Evolutionary conservation across 1,140 invertebrate species (phyloP), one percentile per base, ranked within the genome.

Genomic region (Dinoponera quadriceps): DNA sequence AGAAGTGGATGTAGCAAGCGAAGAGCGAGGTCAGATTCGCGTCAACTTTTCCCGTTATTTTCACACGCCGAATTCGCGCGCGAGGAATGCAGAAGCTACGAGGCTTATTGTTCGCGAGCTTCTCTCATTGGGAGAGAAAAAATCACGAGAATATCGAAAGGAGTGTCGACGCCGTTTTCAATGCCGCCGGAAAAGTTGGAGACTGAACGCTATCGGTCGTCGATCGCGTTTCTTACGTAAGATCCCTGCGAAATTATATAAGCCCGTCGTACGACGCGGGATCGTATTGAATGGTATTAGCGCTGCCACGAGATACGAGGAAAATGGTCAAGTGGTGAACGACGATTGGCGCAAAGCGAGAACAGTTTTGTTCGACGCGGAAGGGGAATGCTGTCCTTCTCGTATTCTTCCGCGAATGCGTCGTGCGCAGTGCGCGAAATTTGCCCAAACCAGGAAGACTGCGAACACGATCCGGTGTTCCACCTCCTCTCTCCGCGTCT

Each of bases 221-320:
- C 65, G 75, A 57, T 80, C 75, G 75, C 51, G 51, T 38, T 71
- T 29, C 33, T 80, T 80, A 80, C 25, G 33, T 71, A 80, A 80
- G 75, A 80, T 13, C 1, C 22, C 33, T n/a, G 51, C 51, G 38
- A 27, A 71, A 80, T 80, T 80, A 80, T 55, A 55, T 80, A 80
- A 80, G 75, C 33, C 38, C 29, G 65, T 20, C 25, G 44, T 27
- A n/a, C 14, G 25, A n/a, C 51, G 3, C 25, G 27, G 18, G 11
- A 18, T 38, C 16, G 33, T 48, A 44, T 22, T 29, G 75, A 57
- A 69, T 57, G 33, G 62, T 54, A 55, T 66, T 77, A 66, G 16
- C 74, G 33, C 60, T 27, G 75, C 38, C 33, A 71, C n/a, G n/a
- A 57, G 75, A 54, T 51, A 78, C 22, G n/a, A 71, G 51, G 51